These are phyloP conservation scores for Ptychochromis oligacanthus DNA, from an alignment of 2,113 vertebrate genomes.

Conservation along the genomic window DNA sequence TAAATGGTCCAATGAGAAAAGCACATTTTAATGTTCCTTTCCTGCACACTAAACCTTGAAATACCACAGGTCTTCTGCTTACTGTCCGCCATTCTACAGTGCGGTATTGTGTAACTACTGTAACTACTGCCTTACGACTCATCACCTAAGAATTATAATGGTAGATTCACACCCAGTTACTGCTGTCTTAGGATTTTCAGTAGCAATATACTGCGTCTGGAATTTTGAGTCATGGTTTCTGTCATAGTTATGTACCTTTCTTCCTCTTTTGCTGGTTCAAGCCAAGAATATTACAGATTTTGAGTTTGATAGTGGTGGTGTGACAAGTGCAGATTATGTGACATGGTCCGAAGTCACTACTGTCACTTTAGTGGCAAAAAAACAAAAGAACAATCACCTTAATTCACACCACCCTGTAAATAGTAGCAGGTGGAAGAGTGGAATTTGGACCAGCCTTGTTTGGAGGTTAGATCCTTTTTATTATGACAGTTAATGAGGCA, in stretches of 20 bases:
- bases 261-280: not conserved
- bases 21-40: not conserved
- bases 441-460: conserved; percentile 28
- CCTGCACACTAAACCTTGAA: not conserved
- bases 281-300: not conserved
- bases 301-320: not conserved
- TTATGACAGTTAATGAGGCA: not conserved
- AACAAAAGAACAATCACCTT: not conserved
- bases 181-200: not conserved
- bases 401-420: not conserved
- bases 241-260: not conserved
- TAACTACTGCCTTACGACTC: conserved; percentile 15
- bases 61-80: not conserved
- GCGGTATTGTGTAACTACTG: conserved; percentile 25
- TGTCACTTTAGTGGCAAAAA: not conserved
- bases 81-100: not conserved
- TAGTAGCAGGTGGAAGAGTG: not conserved
- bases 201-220: not conserved
- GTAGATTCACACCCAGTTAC: conserved; percentile 10
- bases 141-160: conserved; percentile 24
- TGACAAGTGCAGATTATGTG: not conserved
- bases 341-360: not conserved
- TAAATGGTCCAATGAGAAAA: too few relatives aligned
- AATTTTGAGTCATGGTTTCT: conserved; percentile 26
- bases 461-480: not conserved